Percentiles rank a stretch among this genome's conserved stretches.
These are phyloP conservation scores for Camponotus fellah DNA, from an alignment of 2,888 invertebrate species.

Conservation along the genomic window DNA sequence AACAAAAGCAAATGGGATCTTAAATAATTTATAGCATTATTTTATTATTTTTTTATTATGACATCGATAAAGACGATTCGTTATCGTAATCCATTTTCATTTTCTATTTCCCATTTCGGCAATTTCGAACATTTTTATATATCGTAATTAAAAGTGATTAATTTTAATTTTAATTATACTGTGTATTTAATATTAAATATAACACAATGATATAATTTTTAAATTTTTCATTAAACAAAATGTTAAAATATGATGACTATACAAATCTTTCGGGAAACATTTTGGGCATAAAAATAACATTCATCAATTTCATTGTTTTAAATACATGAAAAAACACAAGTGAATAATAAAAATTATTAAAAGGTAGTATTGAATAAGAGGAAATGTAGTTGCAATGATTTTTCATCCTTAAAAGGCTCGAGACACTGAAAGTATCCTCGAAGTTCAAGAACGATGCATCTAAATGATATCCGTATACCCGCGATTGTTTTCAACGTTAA, in stretches of 20 bases:
- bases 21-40: not conserved
- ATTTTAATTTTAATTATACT: not conserved
- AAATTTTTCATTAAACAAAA: no score
- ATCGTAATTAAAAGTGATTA: not conserved
- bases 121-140: not conserved
- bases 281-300: no score
- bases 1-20: not conserved
- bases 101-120: not conserved
- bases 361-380: no score
- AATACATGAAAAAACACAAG: no score
- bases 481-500: not conserved
- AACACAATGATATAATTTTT: no score
- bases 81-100: not conserved
- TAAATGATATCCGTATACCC: not conserved
- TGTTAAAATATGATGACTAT: no score
- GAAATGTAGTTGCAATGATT: no score
- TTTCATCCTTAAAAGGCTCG: not conserved
- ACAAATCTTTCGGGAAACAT: no score
- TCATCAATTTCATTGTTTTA: no score
- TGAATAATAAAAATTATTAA: no score
- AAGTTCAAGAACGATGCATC: not conserved
- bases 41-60: not conserved
- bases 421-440: not conserved
- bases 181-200: no score
- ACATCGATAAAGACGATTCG: not conserved